phyloP scores from a whole-genome alignment of 2,797 vertebrate species.

The Caiman crocodilus region DNA sequence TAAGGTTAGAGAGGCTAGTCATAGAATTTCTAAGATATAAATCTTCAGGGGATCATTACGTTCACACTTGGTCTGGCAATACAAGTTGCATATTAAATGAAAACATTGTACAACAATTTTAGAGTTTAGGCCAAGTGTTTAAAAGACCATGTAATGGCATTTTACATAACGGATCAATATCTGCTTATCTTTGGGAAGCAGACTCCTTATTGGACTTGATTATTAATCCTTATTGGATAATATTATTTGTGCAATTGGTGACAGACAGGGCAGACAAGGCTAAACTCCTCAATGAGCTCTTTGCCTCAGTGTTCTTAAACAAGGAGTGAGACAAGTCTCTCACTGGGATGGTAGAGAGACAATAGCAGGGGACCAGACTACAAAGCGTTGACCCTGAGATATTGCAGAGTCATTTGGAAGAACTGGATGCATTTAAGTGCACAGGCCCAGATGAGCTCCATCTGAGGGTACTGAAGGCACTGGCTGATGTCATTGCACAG shows the following conservation, averaged over 20 bases:
- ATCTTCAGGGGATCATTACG: constrained; percentile 3
- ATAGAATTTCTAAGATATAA: constrained; percentile 8
- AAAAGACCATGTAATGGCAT: constrained; percentile 20
- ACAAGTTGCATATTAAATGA: not conserved
- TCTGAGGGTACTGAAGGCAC: too few species aligned
- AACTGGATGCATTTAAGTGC: too few species aligned
- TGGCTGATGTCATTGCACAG: too few species aligned
- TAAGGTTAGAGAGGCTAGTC: constrained; percentile 3
- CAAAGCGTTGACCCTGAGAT: too few species aligned
- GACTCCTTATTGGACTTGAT: not conserved
- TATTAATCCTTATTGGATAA: not conserved
- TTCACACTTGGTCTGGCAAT: not conserved
- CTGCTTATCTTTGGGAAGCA: not conserved
- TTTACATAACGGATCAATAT: constrained; percentile 41
- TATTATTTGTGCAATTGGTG: not conserved
- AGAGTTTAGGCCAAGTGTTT: constrained; percentile 11
- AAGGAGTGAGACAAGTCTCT: too few species aligned
- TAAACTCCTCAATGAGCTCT: too few species aligned
- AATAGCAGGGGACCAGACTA: too few species aligned
- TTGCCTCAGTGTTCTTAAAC: too few species aligned
- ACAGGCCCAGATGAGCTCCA: too few species aligned
- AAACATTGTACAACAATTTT: not conserved
- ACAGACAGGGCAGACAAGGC: too few species aligned
- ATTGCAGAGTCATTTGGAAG: too few species aligned
- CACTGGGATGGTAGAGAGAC: too few species aligned